Evolutionary conservation across 1,140 invertebrate species (phyloP), one percentile per base, ranked within the genome.

Genomic region (Psix sp.): DNA sequence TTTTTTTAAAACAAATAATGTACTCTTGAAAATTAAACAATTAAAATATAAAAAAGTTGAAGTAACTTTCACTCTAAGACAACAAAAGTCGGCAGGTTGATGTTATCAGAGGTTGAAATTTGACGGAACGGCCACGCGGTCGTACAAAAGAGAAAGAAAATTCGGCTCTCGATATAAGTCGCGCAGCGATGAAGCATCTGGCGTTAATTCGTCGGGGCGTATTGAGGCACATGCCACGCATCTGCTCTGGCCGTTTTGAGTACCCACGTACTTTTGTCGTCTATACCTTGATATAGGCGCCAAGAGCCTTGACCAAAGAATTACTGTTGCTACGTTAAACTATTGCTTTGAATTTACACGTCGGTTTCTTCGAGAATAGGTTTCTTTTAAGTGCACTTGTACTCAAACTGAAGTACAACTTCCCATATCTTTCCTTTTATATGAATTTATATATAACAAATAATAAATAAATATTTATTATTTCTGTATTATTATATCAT

Each of bases 161-260:
- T 62, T 62, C 57, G 26, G 36, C 29, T 73, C 59, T 67, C 72
- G 62, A 75, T 72, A 68, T 56, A 72, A 78, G 77, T 78, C 76
- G 82, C 79, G 84, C 83, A 82, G 81, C 83, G 81, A 79, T 83
- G 83, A 81, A 82, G 83, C 84, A 86, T 86, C 84, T 86, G 84
- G 83, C 81, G 83, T 84, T 75, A 80, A 77, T 74, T 77, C 79
- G 81, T 80, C 54, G 35, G 35, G 36, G 65, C 26, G 52, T 49
- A 56, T 56, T 56, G 56, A 63, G 83, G 84, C 84, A 86, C 84
- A 86, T 86, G 84, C 84, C 83, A 80, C 74, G 80, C 82, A 85
- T 86, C 83, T 84, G 83, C 84, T 83, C 76, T 71, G 52, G 65
- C 45, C 57, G 51, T 57, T 49, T 63, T 13, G 57, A 71, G 43